Evolutionary conservation across 2,797 vertebrate species (phyloP).

Genomic region (Oreochromis mossambicus): DNA sequence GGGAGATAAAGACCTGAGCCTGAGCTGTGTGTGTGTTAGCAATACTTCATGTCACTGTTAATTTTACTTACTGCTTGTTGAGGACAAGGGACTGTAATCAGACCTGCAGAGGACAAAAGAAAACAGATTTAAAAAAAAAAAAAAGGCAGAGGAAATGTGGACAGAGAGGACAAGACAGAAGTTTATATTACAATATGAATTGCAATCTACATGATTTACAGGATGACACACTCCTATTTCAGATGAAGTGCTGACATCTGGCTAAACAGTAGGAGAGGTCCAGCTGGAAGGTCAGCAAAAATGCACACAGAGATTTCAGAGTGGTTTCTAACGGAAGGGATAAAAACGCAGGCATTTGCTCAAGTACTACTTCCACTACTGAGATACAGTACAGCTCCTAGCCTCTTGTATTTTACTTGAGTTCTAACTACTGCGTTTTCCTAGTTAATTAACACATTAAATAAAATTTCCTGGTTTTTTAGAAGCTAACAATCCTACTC

Average conservation of each 20-base stretch:
- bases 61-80: constrained; percentile 92
- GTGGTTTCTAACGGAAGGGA: not conserved
- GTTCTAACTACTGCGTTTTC: not conserved
- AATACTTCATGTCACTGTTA: not conserved
- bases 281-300: constrained; percentile 40
- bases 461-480: not conserved
- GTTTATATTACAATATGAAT: constrained; percentile 47
- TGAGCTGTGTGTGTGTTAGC: not conserved
- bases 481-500: not conserved
- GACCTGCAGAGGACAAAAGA: constrained; percentile 82
- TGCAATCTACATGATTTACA: constrained; percentile 35
- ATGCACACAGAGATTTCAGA: constrained; percentile 10
- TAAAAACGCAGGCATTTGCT: not conserved
- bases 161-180: constrained; percentile 24
- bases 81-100: constrained; percentile 91
- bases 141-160: not conserved
- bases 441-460: not conserved
- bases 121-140: not conserved
- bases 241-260: constrained; percentile 48
- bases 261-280: constrained; percentile 33
- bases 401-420: not conserved
- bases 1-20: constrained; percentile 11
- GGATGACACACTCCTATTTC: constrained; percentile 41
- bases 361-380: not conserved
- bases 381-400: not conserved